phyloP scores from a whole-genome alignment of 2,797 vertebrate species.

The Pangasius sanitwongsei region DNA sequence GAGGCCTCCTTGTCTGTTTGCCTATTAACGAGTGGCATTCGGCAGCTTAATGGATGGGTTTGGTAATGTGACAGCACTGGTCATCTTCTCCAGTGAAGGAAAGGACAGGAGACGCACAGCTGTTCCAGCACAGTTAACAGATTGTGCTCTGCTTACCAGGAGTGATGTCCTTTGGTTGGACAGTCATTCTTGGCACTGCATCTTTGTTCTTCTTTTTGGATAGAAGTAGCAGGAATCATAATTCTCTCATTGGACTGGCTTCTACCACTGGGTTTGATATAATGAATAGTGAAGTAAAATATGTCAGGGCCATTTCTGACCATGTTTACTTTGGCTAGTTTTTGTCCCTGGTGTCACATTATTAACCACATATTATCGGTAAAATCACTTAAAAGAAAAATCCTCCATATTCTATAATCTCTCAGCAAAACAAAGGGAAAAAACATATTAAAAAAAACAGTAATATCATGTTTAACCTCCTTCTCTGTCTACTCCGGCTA shows the following conservation, averaged over 20 bases:
- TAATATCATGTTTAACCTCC: neutral
- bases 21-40: conserved; percentile 31
- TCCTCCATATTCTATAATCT: neutral
- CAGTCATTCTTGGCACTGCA: conserved; percentile 13
- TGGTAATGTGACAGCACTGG: conserved; percentile 50
- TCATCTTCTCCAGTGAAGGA: conserved; percentile 39
- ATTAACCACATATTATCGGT: too few species aligned
- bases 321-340: neutral
- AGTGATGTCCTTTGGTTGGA: conserved; percentile 27
- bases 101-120: conserved; percentile 52
- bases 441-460: neutral
- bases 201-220: neutral
- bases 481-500: neutral
- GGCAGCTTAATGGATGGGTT: conserved; percentile 56
- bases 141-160: conserved; percentile 39
- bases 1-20: neutral
- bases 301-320: neutral
- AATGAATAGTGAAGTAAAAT: neutral
- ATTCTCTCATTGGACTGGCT: neutral
- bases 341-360: neutral
- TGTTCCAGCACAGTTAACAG: conserved; percentile 55
- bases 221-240: neutral
- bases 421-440: neutral
- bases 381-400: neutral
- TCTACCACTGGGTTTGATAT: neutral